Evolutionary conservation across 2,797 vertebrate genomes (phyloP).

Genomic region (Ctenopoma multispine): DNA sequence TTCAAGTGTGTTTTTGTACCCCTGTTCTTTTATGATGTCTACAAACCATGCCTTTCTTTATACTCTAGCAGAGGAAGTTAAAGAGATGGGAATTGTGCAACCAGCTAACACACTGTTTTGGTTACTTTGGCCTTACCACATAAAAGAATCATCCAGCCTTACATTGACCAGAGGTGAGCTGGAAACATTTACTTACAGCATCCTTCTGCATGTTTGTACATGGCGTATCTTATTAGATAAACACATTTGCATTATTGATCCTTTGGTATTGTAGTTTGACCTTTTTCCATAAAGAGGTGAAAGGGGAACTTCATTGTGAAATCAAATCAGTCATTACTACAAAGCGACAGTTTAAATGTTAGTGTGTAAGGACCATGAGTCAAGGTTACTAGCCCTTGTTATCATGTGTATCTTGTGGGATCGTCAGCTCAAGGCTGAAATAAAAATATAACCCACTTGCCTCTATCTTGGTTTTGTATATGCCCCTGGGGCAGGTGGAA

Average conservation of each 20-base stretch:
- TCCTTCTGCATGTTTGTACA: neutral
- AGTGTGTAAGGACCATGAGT: constrained; percentile 25
- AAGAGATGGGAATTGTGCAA: too few species aligned
- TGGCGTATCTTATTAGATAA: constrained; percentile 5
- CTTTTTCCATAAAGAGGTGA: constrained; percentile 31
- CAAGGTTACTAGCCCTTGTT: constrained; percentile 47
- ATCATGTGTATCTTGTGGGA: constrained; percentile 27
- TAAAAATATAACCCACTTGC: constrained; percentile 23
- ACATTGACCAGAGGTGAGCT: too few species aligned
- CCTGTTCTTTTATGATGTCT: too few species aligned
- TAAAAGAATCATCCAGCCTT: too few species aligned
- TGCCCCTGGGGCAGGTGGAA: neutral
- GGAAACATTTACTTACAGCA: neutral
- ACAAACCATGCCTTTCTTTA: too few species aligned
- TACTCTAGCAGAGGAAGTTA: too few species aligned
- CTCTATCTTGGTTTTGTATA: constrained; percentile 11
- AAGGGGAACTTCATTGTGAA: constrained; percentile 13
- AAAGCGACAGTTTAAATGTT: constrained; percentile 30
- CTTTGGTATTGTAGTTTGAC: constrained; percentile 11
- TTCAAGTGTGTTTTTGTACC: too few species aligned
- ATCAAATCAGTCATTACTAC: constrained; percentile 13
- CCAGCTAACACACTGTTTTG: too few species aligned
- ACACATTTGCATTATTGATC: constrained; percentile 1
- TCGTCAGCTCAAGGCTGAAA: constrained; percentile 41
- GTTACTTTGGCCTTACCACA: too few species aligned